phyloP scores from a whole-genome alignment of 2,797 vertebrate species.

The Spheniscus humboldti region DNA sequence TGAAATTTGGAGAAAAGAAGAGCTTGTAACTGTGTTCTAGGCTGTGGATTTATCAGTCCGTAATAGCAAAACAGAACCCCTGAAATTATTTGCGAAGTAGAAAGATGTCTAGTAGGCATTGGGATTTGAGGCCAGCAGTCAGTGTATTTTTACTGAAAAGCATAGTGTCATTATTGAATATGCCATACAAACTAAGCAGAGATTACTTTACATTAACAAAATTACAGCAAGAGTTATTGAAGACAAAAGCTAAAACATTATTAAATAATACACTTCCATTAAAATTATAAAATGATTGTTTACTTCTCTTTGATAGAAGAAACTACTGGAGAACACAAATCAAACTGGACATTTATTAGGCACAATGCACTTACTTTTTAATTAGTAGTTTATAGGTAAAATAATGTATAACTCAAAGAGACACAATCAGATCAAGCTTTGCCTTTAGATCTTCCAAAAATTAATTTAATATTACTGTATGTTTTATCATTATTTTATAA shows the following conservation, averaged over 20 bases:
- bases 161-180: neutral
- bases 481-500: neutral
- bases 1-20: neutral
- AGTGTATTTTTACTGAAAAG: neutral
- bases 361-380: neutral
- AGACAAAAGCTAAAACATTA: slow-evolving; percentile 1
- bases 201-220: neutral
- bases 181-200: neutral
- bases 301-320: neutral
- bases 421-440: neutral
- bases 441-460: neutral
- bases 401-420: neutral
- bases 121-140: neutral
- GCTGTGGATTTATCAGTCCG: neutral
- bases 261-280: slow-evolving; percentile 11
- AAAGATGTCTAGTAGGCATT: neutral
- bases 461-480: neutral
- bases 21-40: neutral
- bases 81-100: neutral
- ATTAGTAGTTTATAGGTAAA: neutral
- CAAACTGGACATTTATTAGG: slow-evolving; percentile 10
- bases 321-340: neutral
- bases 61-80: neutral
- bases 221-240: neutral
- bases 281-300: neutral